Conservation (phyloP, 2,888 invertebrate species). For the Eilema sororculum region DNA sequence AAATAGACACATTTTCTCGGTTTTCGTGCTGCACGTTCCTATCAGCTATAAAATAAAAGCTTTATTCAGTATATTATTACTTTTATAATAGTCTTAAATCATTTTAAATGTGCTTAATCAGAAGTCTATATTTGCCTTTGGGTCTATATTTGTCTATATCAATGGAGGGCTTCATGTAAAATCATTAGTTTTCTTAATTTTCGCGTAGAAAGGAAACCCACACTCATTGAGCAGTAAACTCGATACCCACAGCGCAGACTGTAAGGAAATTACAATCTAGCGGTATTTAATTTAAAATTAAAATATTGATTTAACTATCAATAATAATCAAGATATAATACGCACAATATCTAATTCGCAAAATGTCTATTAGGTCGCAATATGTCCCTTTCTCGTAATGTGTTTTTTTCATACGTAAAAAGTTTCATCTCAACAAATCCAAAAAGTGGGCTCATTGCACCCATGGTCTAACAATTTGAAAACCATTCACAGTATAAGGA, state of each 20-base stretch:
- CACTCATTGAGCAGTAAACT: neutral
- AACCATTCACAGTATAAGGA: slow-evolving; percentile 2
- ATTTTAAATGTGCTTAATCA: neutral
- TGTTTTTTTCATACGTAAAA: neutral
- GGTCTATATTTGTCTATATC: too few relatives aligned
- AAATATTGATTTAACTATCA: too few relatives aligned
- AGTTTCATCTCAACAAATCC: neutral
- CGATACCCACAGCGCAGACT: too few relatives aligned
- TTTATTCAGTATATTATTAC: too few relatives aligned
- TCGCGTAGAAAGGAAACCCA: neutral
- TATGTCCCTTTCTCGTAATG: too few relatives aligned
- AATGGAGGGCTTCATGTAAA: neutral
- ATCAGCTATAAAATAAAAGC: neutral
- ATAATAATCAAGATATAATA: too few relatives aligned
- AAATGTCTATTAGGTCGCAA: too few relatives aligned
- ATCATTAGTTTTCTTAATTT: neutral
- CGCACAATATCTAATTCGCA: too few relatives aligned
- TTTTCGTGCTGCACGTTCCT: neutral
- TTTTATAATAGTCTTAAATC: neutral
- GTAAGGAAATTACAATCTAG: neutral
- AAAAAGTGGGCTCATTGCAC: neutral
- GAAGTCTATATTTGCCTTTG: neutral
- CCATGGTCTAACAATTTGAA: slow-evolving; percentile 8
- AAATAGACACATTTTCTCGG: slow-evolving; percentile 6
- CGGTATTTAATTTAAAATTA: too few relatives aligned